Percentiles rank a stretch among this genome's conserved stretches.
Evolutionary conservation across 2,113 vertebrate genomes (phyloP).

Genomic region (Illadopsis cleaveri): DNA sequence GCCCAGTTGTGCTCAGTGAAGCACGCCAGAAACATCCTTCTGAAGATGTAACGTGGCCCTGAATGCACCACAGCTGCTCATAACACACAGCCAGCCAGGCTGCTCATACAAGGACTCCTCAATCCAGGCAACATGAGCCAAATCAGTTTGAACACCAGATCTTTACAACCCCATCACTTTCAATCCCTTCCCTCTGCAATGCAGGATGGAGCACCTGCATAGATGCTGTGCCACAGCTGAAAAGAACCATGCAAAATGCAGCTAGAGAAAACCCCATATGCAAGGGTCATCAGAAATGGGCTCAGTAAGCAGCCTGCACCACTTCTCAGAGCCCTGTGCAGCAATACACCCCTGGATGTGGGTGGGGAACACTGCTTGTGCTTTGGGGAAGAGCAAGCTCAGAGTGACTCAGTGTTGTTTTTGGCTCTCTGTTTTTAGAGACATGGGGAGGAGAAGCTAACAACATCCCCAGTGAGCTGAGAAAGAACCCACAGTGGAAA

Average conservation of each 20-base stretch:
- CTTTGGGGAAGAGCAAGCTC: constrained; percentile 42
- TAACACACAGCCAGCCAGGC: background rate
- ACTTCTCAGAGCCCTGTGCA: background rate
- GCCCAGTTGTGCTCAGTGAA: background rate
- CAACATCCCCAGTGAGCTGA: constrained; percentile 30
- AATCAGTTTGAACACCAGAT: background rate
- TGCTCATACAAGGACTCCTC: background rate
- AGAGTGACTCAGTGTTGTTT: constrained; percentile 61
- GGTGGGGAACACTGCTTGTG: constrained; percentile 9
- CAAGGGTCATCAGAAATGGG: background rate
- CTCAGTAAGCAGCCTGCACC: background rate
- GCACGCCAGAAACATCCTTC: background rate
- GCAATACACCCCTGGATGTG: background rate
- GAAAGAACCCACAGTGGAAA: background rate
- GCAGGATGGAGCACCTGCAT: background rate
- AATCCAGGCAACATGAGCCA: background rate
- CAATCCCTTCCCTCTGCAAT: background rate
- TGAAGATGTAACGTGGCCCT: background rate
- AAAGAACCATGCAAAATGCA: background rate
- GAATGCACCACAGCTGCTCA: background rate
- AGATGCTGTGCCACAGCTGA: background rate
- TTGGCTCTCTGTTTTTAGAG: constrained; percentile 49
- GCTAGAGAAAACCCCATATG: background rate
- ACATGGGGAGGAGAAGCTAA: constrained; percentile 26
- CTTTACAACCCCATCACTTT: background rate